Evolutionary conservation across 1,140 invertebrate genomes (phyloP).

Genomic region (Rhopalosiphum padi): DNA sequence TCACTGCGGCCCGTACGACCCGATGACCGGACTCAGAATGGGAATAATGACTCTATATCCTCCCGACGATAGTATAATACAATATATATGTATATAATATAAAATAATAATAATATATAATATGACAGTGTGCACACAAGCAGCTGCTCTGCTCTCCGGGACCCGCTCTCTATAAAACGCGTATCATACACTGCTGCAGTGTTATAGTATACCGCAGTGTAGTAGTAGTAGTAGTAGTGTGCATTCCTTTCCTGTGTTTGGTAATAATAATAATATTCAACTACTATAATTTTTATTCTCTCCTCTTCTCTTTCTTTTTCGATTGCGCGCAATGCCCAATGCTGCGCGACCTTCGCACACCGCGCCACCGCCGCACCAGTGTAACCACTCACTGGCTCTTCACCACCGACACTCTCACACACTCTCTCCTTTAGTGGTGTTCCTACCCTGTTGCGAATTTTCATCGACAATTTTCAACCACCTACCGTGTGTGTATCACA

Average conservation of each 20-base stretch:
- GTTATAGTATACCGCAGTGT: neutral
- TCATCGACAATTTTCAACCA: neutral
- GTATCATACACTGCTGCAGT: neutral
- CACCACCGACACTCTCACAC: neutral
- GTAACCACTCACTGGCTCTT: neutral
- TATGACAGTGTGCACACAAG: conserved; percentile 55
- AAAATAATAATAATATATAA: conserved; percentile 52
- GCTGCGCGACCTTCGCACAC: conserved; percentile 42
- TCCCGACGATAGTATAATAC: conserved; percentile 49
- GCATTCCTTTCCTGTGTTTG: conserved; percentile 54
- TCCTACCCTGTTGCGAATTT: conserved; percentile 15
- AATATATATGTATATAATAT: neutral
- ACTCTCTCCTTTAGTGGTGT: neutral
- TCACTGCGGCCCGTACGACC: conserved; percentile 54
- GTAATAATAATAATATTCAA: conserved; percentile 34
- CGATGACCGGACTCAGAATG: conserved; percentile 57
- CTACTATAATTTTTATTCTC: conserved; percentile 31
- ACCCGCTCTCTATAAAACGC: conserved; percentile 29
- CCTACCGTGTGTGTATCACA: neutral
- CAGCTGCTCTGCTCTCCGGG: conserved; percentile 43
- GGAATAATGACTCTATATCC: conserved; percentile 58
- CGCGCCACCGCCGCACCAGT: neutral
- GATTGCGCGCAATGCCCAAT: conserved; percentile 22
- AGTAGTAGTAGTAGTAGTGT: conserved; percentile 12
- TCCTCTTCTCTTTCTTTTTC: neutral